These are phyloP conservation scores for Lasioglossum vierecki DNA, from an alignment of 2,888 invertebrate species.

Conservation along the genomic window DNA sequence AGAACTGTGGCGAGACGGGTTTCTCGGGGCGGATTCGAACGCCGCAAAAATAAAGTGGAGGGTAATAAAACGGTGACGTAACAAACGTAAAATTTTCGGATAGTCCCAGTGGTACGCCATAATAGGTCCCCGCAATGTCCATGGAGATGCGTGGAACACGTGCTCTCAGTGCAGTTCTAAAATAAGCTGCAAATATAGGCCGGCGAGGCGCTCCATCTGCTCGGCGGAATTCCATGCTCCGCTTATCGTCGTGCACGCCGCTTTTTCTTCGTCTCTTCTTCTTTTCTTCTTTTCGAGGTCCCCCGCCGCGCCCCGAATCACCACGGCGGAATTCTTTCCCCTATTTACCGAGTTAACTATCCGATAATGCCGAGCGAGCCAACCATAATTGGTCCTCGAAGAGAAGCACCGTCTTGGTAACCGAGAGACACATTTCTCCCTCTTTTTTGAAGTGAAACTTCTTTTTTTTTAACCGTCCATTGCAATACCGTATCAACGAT, in stretches of 20 bases:
- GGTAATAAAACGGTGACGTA: background rate
- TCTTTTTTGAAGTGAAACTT: background rate
- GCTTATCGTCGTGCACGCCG: slow-evolving; percentile 51
- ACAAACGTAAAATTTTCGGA: background rate
- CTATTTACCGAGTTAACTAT: slow-evolving; percentile 64
- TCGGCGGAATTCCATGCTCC: slow-evolving; percentile 67
- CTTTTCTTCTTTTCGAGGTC: slow-evolving; percentile 14
- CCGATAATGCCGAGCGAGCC: slow-evolving; percentile 57
- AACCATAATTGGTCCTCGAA: slow-evolving; percentile 46
- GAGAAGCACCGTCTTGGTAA: background rate
- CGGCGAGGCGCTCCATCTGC: slow-evolving; percentile 68
- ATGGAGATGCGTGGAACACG: slow-evolving; percentile 44
- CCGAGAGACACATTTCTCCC: background rate
- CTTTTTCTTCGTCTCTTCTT: slow-evolving; percentile 24
- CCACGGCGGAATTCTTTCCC: slow-evolving; percentile 53
- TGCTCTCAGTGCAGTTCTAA: slow-evolving; percentile 65
- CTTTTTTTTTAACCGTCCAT: background rate
- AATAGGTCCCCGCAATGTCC: slow-evolving; percentile 55
- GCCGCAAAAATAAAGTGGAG: background rate
- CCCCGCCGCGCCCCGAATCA: slow-evolving; percentile 26
- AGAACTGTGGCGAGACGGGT: background rate
- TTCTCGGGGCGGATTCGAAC: background rate
- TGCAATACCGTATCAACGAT: background rate
- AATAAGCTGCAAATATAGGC: slow-evolving; percentile 76
- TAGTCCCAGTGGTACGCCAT: slow-evolving; percentile 31